Percentiles rank a stretch among this genome's conserved stretches.
Conservation (phyloP, 2,113 vertebrate species). For the Eurystomus gularis region DNA sequence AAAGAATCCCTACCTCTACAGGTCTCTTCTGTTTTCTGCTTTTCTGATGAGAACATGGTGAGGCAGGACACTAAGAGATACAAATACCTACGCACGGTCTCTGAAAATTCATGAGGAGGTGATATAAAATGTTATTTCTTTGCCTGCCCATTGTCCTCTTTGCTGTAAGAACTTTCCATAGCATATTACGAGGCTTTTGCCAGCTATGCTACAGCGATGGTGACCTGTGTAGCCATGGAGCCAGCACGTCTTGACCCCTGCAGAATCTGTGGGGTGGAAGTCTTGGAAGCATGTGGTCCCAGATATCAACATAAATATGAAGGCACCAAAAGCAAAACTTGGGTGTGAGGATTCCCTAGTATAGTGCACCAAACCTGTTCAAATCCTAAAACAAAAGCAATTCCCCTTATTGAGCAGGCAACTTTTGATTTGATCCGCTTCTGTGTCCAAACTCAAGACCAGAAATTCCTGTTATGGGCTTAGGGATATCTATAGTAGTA, state of each 20-base stretch:
- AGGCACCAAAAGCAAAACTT: not conserved
- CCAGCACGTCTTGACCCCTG: not conserved
- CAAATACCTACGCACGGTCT: not conserved
- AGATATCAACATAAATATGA: not conserved
- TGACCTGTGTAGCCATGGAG: rapidly evolving
- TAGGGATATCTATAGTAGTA: not conserved
- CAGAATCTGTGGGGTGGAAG: not conserved
- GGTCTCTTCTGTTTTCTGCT: not conserved
- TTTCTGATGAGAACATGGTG: not conserved
- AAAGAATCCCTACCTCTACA: not conserved
- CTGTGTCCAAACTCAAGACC: not conserved
- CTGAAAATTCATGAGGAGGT: not conserved
- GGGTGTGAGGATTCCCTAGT: not conserved
- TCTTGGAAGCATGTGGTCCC: not conserved
- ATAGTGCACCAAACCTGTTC: not conserved
- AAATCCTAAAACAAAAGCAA: not conserved
- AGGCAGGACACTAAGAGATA: not conserved
- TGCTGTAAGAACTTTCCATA: not conserved
- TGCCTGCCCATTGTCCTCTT: not conserved
- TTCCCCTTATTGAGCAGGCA: rapidly evolving
- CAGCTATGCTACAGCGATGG: not conserved
- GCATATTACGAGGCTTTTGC: not conserved
- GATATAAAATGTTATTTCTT: not conserved
- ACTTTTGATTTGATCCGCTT: not conserved
- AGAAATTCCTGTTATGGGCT: not conserved